phyloP scores from a whole-genome alignment of 2,113 vertebrate genomes.

The Porphyrio hochstetteri region DNA sequence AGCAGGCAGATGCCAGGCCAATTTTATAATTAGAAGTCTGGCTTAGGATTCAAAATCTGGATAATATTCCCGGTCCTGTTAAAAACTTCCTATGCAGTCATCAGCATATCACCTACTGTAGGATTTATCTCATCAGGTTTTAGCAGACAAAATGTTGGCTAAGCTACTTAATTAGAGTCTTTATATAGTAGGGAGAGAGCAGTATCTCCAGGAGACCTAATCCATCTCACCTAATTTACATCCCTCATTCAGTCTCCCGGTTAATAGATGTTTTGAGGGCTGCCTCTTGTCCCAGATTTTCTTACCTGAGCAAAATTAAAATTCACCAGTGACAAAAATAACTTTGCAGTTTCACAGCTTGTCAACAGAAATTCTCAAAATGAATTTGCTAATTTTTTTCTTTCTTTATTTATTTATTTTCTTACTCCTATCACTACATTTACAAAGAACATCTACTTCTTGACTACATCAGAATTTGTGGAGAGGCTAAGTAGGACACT shows the following conservation, averaged over 20 bases:
- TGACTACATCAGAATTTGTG: background rate
- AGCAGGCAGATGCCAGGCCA: background rate
- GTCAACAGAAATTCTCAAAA: background rate
- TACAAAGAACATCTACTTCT: background rate
- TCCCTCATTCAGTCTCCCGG: background rate
- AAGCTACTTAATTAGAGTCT: background rate
- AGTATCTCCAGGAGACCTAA: background rate
- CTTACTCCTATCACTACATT: rapidly evolving
- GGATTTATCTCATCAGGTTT: background rate
- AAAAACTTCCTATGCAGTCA: background rate
- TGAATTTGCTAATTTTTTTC: background rate
- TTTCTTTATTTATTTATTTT: background rate
- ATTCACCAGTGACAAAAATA: background rate
- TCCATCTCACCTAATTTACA: background rate
- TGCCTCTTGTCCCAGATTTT: background rate
- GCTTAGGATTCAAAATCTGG: background rate
- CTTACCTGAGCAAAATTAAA: background rate
- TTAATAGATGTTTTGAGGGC: background rate
- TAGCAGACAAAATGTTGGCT: background rate
- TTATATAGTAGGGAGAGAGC: background rate
- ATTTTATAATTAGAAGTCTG: background rate
- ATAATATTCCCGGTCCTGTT: background rate
- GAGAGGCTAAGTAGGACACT: background rate
- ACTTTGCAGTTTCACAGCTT: background rate
- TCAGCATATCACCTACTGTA: background rate